phyloP scores from a whole-genome alignment of 30 jellyfish, hydroid and myxozoan genomes.

The Sanderia malayensis region DNA sequence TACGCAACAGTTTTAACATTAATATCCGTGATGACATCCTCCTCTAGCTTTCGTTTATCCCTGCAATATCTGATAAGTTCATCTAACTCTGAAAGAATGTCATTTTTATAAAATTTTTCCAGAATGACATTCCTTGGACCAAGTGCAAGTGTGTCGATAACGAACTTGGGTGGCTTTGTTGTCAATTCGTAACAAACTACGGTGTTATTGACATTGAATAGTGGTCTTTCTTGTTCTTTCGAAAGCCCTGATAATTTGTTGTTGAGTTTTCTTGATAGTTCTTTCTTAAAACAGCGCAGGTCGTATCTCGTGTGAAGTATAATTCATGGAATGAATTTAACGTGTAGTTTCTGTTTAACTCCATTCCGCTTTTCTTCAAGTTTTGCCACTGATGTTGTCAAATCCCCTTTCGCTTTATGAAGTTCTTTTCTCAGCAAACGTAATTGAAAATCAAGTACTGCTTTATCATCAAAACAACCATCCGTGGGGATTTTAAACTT shows the following conservation, averaged over 20 bases:
- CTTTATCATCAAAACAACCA: neutral
- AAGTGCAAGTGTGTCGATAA: constrained; percentile 25
- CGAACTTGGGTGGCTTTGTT: constrained; percentile 27
- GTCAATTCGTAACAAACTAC: constrained; percentile 14
- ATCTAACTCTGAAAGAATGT: constrained; percentile 21
- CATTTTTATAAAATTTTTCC: constrained; percentile 24
- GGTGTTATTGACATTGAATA: constrained; percentile 26
- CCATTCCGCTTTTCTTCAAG: too few relatives aligned
- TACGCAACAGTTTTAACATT: constrained; percentile 22
- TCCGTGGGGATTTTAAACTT: too few relatives aligned
- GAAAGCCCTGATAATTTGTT: constrained; percentile 23
- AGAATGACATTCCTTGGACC: constrained; percentile 30
- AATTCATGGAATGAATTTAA: constrained; percentile 13
- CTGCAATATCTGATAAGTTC: constrained; percentile 34
- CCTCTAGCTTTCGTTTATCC: constrained; percentile 19
- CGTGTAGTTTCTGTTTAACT: constrained; percentile 28
- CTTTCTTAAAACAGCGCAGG: constrained; percentile 11
- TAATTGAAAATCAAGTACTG: neutral
- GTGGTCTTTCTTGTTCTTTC: constrained; percentile 38
- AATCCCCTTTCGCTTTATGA: too few relatives aligned
- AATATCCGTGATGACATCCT: constrained; percentile 22
- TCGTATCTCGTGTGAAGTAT: constrained; percentile 21
- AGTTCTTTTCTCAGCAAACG: too few relatives aligned
- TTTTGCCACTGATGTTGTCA: too few relatives aligned
- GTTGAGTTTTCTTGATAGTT: constrained; percentile 6